Base-by-base conservation (phyloP, 2,797 vertebrate species). In the Dendrocincla fuliginosa region DNA sequence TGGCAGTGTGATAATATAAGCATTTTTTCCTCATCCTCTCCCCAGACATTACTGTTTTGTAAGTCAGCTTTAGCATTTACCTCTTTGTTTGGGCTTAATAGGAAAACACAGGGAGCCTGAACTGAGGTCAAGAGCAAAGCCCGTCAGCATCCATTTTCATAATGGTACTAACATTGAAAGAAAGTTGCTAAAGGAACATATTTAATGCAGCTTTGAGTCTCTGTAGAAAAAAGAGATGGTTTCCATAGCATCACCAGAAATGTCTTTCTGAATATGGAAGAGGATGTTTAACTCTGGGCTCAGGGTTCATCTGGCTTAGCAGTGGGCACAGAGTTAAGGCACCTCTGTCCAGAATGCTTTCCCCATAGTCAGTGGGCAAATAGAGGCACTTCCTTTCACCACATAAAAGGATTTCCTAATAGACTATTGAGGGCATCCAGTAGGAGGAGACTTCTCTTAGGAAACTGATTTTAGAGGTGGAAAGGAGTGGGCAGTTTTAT, bases 101-200 rank as follows among this genome's bases (percentile, higher is more conserved):
- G 76, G 30, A 76, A 89, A 91, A 75, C 37, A 83, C 46, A n/a
- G 71, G 75, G 81, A 89, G 76, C 75, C 85, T 96, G 84, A 92
- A 87, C 87, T 75, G 79, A 89, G 92, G 90, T 95, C 84, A 93
- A 77, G 81, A 92, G 71, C 87, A 91, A 89, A 93, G 35, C 44
- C 55, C 1, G 0, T 83, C 59, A 76, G 88, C 86, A 87, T 94
- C 53, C 53, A 41, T 94, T 92, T 92, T 93, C 74, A 71, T 91
- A 75, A 89, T 64, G 49, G 49, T 76, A 28, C 64, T 68, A 92
- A 32, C 44, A 33, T 0, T 75, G 53, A 83, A 85, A 50, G 59
- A 59, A 90, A 80, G 46, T 50, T 87, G 60, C 53, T 77, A 61
- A 80, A 84, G 74, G 16, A 60, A 76, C 39, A 17, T 61, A 46